Percentiles rank a stretch among this genome's conserved stretches.
These are phyloP conservation scores for Arenaria interpres DNA, from an alignment of 2,113 vertebrate species.

Conservation along the genomic window DNA sequence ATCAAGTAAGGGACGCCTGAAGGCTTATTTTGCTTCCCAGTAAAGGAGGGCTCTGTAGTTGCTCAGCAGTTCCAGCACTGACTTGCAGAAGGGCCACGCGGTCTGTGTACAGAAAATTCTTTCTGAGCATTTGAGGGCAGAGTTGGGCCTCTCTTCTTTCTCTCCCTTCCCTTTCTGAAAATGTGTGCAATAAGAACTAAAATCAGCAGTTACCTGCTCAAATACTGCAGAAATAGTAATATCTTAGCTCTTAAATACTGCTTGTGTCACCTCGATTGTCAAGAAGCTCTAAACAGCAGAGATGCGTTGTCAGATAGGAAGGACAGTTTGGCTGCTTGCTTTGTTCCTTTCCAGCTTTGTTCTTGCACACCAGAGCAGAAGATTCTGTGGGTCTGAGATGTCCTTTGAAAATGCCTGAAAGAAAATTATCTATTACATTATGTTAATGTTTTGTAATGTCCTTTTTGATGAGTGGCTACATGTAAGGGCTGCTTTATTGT, in stretches of 20 bases:
- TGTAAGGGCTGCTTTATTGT: conserved; percentile 78
- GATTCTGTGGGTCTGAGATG: conserved; percentile 62
- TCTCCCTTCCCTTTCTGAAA: neutral
- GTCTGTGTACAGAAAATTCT: conserved; percentile 65
- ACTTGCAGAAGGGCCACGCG: neutral
- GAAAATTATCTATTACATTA: conserved; percentile 74
- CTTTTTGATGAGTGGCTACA: conserved; percentile 61
- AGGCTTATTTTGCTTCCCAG: conserved; percentile 86
- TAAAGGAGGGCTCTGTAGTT: conserved; percentile 66
- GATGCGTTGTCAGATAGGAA: conserved; percentile 23
- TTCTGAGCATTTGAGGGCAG: conserved; percentile 77
- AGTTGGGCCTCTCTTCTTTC: conserved; percentile 46
- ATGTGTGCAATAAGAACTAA: conserved; percentile 28
- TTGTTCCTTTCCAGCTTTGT: conserved; percentile 60
- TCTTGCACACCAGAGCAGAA: conserved; percentile 58
- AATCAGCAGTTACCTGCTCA: conserved; percentile 13
- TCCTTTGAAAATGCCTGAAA: conserved; percentile 79
- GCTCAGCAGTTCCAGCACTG: conserved; percentile 59
- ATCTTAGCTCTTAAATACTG: conserved; percentile 12
- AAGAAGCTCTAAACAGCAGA: conserved; percentile 36
- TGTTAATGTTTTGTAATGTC: conserved; percentile 79
- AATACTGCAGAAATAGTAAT: conserved; percentile 22
- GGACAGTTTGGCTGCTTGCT: conserved; percentile 51
- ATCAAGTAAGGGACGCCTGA: conserved; percentile 93
- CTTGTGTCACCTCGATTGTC: conserved; percentile 37